Percentiles rank a stretch among this genome's conserved stretches.
These are phyloP conservation scores for Oncorhynchus clarkii DNA, from an alignment of 2,113 vertebrate species.

Conservation along the genomic window DNA sequence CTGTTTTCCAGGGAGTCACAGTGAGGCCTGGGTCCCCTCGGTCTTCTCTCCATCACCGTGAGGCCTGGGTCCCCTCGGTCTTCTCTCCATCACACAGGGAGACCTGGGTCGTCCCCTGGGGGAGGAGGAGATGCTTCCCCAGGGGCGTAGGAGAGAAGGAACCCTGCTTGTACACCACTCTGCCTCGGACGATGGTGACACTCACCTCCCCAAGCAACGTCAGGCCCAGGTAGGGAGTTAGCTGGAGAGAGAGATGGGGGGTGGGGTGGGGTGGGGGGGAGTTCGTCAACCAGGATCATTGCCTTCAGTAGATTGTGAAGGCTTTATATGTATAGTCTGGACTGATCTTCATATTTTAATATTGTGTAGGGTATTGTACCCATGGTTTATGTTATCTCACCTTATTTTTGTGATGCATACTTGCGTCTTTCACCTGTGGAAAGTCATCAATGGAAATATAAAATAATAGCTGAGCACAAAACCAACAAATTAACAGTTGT, in stretches of 20 bases:
- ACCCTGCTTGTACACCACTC: conserved; percentile 74
- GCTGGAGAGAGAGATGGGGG: conserved; percentile 51
- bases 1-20: too few species aligned
- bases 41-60: too few species aligned
- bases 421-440: conserved; percentile 69
- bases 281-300: not conserved
- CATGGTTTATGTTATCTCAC: conserved; percentile 42
- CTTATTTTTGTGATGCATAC: conserved; percentile 79
- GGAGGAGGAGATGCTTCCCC: conserved; percentile 70
- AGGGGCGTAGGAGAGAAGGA: conserved; percentile 68
- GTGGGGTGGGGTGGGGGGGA: not conserved
- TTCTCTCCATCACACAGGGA: not conserved
- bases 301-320: too few species aligned
- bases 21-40: not conserved
- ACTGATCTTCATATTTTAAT: too few species aligned
- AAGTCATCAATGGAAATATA: not conserved
- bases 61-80: too few species aligned
- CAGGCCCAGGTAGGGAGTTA: conserved; percentile 77
- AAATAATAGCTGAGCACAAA: not conserved
- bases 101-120: conserved; percentile 6
- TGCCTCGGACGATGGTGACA: conserved; percentile 73
- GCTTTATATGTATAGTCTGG: too few species aligned
- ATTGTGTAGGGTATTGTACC: not conserved
- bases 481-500: not conserved
- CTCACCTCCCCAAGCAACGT: conserved; percentile 70